Conservation (phyloP, 2,797 vertebrate species). For the Accipiter badius region DNA sequence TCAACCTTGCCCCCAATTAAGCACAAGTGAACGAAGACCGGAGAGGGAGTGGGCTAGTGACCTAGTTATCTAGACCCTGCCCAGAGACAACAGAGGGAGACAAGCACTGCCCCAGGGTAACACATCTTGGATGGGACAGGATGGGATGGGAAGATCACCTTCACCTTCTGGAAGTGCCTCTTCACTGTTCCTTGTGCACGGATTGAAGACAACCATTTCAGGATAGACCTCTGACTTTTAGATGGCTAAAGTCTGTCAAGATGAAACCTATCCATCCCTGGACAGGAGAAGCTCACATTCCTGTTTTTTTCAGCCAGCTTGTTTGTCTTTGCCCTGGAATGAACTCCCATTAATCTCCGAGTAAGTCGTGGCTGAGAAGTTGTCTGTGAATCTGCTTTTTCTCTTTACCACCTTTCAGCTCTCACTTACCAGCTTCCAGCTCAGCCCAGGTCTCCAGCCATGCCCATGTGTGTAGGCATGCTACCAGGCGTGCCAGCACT, state of each 20-base stretch:
- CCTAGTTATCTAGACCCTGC: neutral
- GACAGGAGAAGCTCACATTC: constrained; percentile 34
- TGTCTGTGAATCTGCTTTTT: constrained; percentile 46
- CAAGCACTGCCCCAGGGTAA: neutral
- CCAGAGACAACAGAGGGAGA: neutral
- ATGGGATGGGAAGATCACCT: neutral
- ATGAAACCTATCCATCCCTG: constrained; percentile 41
- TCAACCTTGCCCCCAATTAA: neutral
- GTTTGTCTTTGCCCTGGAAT: constrained; percentile 51
- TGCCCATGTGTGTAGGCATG: neutral
- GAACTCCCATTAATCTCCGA: constrained; percentile 49
- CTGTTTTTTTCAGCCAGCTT: constrained; percentile 17
- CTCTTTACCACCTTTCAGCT: constrained; percentile 37
- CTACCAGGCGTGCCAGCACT: neutral
- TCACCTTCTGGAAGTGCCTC: neutral
- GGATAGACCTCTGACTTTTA: constrained; percentile 2
- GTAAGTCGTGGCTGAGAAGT: neutral
- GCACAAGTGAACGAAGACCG: neutral
- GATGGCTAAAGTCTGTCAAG: neutral
- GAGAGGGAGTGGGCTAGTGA: neutral
- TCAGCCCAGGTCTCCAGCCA: neutral
- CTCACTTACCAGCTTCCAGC: neutral
- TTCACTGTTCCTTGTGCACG: neutral
- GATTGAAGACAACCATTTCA: neutral
- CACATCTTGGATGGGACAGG: neutral